Evolutionary conservation across 2,888 invertebrate species (phyloP), one percentile per base, ranked within the genome.

Genomic region (Eutolmus rufibarbis): DNA sequence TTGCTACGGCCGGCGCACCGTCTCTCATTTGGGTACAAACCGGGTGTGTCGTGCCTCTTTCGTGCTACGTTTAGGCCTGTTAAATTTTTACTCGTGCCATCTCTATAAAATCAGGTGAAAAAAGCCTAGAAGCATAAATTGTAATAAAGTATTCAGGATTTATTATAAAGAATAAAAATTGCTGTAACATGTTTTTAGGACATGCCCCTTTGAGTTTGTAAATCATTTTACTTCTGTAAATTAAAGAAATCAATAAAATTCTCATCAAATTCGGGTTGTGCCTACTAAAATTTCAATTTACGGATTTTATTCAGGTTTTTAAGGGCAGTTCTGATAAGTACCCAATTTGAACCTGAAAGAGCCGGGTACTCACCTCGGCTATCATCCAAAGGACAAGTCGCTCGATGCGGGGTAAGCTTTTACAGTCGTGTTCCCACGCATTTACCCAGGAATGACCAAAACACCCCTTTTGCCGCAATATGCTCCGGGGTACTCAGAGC

Each of bases 401-500:
- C 66, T 12, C 12, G 23, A 66, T 12, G 23, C 19, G 19, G 66
- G 28, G 66, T 19, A 12, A 78, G 14, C 23, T 23, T 28, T 78
- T 8, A 12, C 8, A 66, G 28, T 0, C 56, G 74, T 46, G 28
- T 74, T 85, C 85, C 85, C 74, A 85, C 85, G 85, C 74, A 74
- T 46, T 74, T 37, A 57, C 28, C 34, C 37, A 14, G 57, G 85
- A 74, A 46, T 43, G 40, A 43, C 34, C 74, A 74, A 46, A 74
- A 46, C 85, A 74, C 82, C 81, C 82, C n/a, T 74, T 46, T 19
- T 46, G 28, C n/a, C n/a, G 12, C 74, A 85, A 74, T 85, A 74
- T 85, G 85, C 46, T 84, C 43, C 43, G 46, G n/a, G 19, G 85
- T 74, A n/a, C 74, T 74, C 46, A 37, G 43, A 7, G 16, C 74